phyloP scores from a whole-genome alignment of 2,113 vertebrate species.

The Triplophysa tibetana region DNA sequence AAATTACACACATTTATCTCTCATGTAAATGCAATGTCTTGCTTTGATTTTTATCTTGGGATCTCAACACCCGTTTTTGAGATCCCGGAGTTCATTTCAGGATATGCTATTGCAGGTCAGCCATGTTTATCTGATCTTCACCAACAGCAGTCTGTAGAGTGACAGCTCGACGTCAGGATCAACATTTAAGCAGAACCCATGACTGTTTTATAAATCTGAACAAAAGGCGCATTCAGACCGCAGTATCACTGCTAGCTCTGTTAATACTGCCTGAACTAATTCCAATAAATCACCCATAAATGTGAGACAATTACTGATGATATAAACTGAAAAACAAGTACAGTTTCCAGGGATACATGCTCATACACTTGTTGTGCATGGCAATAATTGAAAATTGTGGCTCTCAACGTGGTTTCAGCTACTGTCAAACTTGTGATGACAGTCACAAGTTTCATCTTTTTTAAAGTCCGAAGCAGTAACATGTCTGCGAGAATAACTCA shows the following conservation, averaged over 20 bases:
- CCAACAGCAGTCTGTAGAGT: not conserved
- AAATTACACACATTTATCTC: too few species aligned
- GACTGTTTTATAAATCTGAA: slow-evolving; percentile 39
- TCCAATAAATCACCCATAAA: not conserved
- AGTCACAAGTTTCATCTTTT: slow-evolving; percentile 23
- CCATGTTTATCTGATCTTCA: not conserved
- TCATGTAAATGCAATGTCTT: too few species aligned
- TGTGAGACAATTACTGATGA: slow-evolving; percentile 19
- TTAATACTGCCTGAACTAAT: slow-evolving; percentile 10
- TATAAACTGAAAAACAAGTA: not conserved
- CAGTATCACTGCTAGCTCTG: not conserved
- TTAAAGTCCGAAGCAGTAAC: not conserved
- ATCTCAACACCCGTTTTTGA: not conserved
- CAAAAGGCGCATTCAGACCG: slow-evolving; percentile 22
- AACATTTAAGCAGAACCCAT: slow-evolving; percentile 13
- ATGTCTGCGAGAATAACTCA: not conserved
- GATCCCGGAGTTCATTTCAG: not conserved
- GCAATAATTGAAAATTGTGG: slow-evolving; percentile 4
- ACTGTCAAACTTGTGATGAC: slow-evolving; percentile 2
- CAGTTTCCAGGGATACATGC: not conserved
- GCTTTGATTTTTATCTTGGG: not conserved
- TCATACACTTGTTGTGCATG: not conserved
- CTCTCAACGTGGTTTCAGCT: not conserved
- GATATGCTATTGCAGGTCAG: not conserved
- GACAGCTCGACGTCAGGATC: not conserved